Evolutionary conservation across 1,140 invertebrate genomes (phyloP), one percentile per base, ranked within the genome.

Genomic region (Cydia amplana): DNA sequence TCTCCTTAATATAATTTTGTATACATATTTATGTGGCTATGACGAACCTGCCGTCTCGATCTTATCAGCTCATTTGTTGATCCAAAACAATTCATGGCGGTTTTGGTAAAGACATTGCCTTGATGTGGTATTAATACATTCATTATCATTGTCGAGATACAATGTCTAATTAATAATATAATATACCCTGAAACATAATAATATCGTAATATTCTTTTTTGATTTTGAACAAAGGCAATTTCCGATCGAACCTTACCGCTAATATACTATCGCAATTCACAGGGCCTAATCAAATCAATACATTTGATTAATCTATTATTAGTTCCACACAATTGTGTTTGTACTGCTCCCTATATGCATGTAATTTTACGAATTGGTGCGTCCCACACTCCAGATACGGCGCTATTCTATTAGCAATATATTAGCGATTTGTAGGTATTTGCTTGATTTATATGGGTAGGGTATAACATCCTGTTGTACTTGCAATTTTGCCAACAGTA

Each of bases 261-360:
- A 18, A 10, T 12, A 43, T 20, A 65, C 4, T 18, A 70, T 40
- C 32, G 16, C 28, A 70, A 14, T 28, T 18, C 65, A 28, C 28
- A 40, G 32, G 65, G 65, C 65, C 14, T 16, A 32, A 70, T 40
- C 65, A 70, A 70, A 70, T 70, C 28, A 70, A 36, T 70, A 36
- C 4, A 70, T 70, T 70, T 70, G 32, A 70, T 40, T 70, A 70
- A 70, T 32, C 65, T 70, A 36, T 36, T 70, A 40, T 70, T 70
- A 70, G 51, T 60, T 36, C 32, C 5, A 18, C 14, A 40, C 28
- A 70, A 70, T 36, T 70, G 65, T 9, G 28, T 16, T 16, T 60
- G 51, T 60, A n/a, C 16, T 6, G n/a, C 12, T 51, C 2, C 49
- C 16, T 51, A 51, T 51, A 23, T 60, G n/a, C 7, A 20, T 60